Evolutionary conservation across 2,797 vertebrate genomes (phyloP).

Genomic region (Pseudomugil gertrudae): DNA sequence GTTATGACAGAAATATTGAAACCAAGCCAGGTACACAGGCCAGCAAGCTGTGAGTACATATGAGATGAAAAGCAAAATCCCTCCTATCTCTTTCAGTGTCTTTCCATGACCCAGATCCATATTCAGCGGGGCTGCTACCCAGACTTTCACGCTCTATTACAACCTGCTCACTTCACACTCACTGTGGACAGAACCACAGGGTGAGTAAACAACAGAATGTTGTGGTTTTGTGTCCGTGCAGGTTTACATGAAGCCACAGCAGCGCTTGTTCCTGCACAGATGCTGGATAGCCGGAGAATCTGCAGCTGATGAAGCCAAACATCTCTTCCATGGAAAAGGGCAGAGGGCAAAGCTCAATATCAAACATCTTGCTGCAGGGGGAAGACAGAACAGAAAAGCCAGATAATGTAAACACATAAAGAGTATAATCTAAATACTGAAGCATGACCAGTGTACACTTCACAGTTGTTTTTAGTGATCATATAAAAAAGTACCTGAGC

Average conservation of each 20-base stretch:
- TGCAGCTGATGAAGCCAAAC: conserved; percentile 99
- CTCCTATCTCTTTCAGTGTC: conserved; percentile 57
- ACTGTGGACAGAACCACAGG: conserved; percentile 64
- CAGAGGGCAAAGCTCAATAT: conserved; percentile 96
- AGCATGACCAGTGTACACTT: conserved; percentile 7
- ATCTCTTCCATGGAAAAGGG: conserved; percentile 99
- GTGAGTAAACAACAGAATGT: conserved; percentile 27
- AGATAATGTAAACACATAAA: not conserved
- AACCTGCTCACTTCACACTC: conserved; percentile 79
- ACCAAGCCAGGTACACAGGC: conserved; percentile 60
- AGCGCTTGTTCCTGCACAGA: conserved; percentile 98
- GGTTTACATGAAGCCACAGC: conserved; percentile 96
- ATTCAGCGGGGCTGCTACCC: conserved; percentile 70
- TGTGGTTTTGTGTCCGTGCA: conserved; percentile 4
- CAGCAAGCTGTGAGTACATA: conserved; percentile 65
- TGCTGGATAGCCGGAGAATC: conserved; percentile 96
- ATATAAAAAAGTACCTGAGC: conserved; percentile 85
- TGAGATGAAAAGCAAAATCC: conserved; percentile 66
- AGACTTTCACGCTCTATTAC: conserved; percentile 65
- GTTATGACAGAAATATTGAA: conserved; percentile 64
- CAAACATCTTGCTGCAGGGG: conserved; percentile 97
- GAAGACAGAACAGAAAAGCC: conserved; percentile 18
- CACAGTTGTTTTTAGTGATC: not conserved
- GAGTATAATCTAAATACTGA: not conserved
- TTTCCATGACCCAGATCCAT: conserved; percentile 80